Conservation (phyloP, 2,888 invertebrate genomes). For the Aleiodes testaceus region DNA sequence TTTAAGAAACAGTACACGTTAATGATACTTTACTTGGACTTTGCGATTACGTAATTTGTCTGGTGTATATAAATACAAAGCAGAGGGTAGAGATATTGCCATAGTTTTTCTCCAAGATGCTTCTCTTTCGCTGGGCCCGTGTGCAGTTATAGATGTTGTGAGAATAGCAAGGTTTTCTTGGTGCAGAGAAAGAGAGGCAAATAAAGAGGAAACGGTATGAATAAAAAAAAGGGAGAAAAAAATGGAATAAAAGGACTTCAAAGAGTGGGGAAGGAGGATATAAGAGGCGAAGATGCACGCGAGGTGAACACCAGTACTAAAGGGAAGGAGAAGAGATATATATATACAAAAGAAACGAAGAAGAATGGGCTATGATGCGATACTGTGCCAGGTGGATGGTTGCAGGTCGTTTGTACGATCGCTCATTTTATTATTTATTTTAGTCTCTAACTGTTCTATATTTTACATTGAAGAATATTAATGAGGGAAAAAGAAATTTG, state of each 20-base stretch:
- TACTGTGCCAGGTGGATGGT: constrained; percentile 31
- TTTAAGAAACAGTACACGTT: constrained; percentile 1
- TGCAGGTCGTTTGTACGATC: constrained; percentile 28
- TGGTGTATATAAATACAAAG: constrained; percentile 23
- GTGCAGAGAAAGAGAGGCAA: constrained; percentile 17
- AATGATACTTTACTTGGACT: constrained; percentile 24
- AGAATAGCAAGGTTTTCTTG: constrained; percentile 22
- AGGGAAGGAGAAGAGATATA: constrained; percentile 22
- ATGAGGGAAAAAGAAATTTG: background rate
- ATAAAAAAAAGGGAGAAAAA: constrained; percentile 4
- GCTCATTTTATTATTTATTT: constrained; percentile 13
- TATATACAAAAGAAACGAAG: constrained; percentile 39
- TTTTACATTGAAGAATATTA: constrained; percentile 8
- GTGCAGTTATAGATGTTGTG: constrained; percentile 13
- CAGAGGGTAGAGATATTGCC: constrained; percentile 30
- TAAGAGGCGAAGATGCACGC: constrained; percentile 41
- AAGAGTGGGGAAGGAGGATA: constrained; percentile 4
- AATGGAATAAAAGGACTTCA: constrained; percentile 22
- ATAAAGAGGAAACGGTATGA: constrained; percentile 5
- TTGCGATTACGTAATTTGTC: constrained; percentile 25
- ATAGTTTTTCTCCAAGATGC: constrained; percentile 23
- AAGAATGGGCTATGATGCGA: constrained; percentile 40
- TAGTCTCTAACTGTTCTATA: background rate
- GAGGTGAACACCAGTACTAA: constrained; percentile 36
- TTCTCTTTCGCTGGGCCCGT: background rate